A percentile compares a stretch with the other conserved stretches of the same genome.
Evolutionary conservation across 2,113 vertebrate species (phyloP).

Genomic region (Cyanocitta stelleri): DNA sequence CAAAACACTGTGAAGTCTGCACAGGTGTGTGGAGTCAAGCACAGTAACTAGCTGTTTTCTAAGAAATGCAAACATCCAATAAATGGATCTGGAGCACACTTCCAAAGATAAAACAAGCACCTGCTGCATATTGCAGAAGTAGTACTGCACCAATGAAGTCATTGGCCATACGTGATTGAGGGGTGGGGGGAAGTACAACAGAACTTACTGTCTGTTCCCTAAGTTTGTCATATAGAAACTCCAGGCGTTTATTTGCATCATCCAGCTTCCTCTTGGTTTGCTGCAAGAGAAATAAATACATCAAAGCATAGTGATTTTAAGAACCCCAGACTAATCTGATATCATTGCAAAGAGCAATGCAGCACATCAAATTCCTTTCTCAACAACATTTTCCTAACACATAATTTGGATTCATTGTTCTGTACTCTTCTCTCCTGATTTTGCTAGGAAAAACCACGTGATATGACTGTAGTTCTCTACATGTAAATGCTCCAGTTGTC

Average conservation of each 20-base stretch:
- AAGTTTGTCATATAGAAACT: slow-evolving; percentile 93
- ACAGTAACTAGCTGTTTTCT: not conserved
- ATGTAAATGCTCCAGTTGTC: rapidly evolving
- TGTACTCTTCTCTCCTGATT: not conserved
- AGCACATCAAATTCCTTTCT: not conserved
- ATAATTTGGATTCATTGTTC: not conserved
- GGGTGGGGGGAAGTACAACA: not conserved
- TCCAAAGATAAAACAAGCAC: not conserved
- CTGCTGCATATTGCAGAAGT: not conserved
- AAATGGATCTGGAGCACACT: not conserved
- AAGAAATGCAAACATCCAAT: not conserved
- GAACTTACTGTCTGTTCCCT: slow-evolving; percentile 90
- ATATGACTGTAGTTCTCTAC: not conserved
- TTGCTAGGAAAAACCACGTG: not conserved
- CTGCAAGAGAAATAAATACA: slow-evolving; percentile 64
- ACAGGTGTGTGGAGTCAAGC: not conserved
- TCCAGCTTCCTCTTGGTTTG: slow-evolving; percentile 99
- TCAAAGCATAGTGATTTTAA: not conserved
- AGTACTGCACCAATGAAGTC: not conserved
- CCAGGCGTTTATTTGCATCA: slow-evolving; percentile 92
- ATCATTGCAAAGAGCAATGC: not conserved
- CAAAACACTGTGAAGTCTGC: not conserved
- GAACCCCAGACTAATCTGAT: not conserved
- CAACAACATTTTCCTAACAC: not conserved
- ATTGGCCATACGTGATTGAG: not conserved